Conservation (phyloP, 2,113 vertebrate genomes). For the Laticauda laticaudata region DNA sequence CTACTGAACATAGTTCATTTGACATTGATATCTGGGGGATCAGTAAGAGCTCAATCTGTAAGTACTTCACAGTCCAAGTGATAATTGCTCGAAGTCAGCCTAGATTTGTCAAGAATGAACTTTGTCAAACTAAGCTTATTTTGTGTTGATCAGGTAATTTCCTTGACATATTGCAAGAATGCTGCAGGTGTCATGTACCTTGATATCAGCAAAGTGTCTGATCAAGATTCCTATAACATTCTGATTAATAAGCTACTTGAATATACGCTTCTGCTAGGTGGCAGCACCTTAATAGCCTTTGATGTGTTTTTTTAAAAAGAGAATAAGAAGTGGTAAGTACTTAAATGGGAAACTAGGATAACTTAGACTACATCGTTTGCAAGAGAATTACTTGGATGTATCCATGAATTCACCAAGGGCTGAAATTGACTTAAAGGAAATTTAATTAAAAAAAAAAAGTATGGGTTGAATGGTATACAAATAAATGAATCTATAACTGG, state of each 20-base stretch:
- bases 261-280: not conserved
- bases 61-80: not conserved
- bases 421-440: not conserved
- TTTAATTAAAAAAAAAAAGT: not conserved
- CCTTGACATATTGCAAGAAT: not conserved
- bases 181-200: not conserved
- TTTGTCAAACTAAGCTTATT: not conserved
- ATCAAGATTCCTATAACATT: not conserved
- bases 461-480: not conserved
- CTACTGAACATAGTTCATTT: not conserved
- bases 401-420: not conserved
- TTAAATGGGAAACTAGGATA: not conserved
- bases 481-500: not conserved
- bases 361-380: not conserved
- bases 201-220: not conserved
- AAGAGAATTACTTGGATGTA: not conserved
- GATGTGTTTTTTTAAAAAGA: not conserved
- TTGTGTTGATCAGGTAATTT: not conserved
- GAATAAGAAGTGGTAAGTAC: not conserved
- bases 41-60: not conserved
- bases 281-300: not conserved
- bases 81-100: not conserved
- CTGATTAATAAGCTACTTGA: not conserved
- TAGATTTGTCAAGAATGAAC: not conserved
- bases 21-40: not conserved